A percentile compares a stretch with the other conserved stretches of the same genome.
Evolutionary conservation across 2,888 invertebrate species (phyloP).

Genomic region (Orthonychiurus folsomi): DNA sequence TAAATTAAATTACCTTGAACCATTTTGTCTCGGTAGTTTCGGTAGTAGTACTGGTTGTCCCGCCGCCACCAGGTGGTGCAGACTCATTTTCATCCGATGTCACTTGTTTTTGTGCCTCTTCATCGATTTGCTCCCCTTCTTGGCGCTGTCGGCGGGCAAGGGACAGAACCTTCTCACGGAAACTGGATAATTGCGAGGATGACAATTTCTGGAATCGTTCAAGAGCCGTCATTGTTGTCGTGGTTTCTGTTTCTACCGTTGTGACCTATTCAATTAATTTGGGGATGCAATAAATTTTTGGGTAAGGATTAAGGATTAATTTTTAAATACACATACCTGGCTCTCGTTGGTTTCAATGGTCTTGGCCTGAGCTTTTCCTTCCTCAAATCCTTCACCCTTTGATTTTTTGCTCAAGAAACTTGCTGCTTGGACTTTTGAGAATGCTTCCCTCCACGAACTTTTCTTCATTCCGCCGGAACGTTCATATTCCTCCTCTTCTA

Average conservation of each 20-base stretch:
- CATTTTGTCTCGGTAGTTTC: not conserved
- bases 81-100: not conserved
- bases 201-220: not conserved
- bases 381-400: not conserved
- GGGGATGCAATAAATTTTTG: no score
- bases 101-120: not conserved
- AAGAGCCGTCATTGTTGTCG: not conserved
- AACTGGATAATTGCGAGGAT: not conserved
- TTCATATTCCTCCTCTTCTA: not conserved
- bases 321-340: not conserved
- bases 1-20: no score
- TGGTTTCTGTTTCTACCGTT: not conserved
- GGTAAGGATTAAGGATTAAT: no score
- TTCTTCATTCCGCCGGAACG: not conserved
- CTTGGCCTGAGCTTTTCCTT: not conserved
- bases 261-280: no score
- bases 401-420: not conserved
- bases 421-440: not conserved
- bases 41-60: not conserved
- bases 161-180: not conserved
- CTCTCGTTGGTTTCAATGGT: no score
- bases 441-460: not conserved
- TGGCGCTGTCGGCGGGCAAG: not conserved
- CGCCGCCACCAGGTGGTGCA: not conserved
- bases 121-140: not conserved